Conservation (phyloP, 2,888 invertebrate species). For the Mesochorus sp. region DNA sequence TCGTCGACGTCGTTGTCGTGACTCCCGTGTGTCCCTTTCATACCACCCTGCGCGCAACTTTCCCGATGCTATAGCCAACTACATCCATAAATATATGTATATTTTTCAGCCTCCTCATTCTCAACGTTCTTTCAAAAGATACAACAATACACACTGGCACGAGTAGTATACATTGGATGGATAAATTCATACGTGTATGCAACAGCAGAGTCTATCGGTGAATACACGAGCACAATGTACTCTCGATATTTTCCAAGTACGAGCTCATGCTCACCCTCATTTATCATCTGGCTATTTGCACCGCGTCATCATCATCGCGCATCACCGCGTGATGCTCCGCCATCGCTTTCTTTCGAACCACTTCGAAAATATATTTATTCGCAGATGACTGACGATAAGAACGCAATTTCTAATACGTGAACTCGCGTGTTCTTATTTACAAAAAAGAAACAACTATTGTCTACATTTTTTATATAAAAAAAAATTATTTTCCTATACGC, state of each 20-base stretch:
- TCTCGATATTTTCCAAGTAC: not conserved
- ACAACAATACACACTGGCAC: not conserved
- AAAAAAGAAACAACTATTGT: too few species aligned
- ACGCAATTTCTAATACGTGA: too few species aligned
- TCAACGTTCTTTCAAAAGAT: not conserved
- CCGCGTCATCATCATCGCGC: too few species aligned
- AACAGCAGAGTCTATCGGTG: not conserved
- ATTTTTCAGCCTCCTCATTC: not conserved
- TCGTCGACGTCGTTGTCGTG: constrained; percentile 25
- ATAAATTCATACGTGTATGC: not conserved
- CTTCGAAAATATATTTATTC: too few species aligned
- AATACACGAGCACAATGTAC: not conserved
- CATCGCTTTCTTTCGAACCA: too few species aligned
- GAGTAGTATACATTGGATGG: not conserved
- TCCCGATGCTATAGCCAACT: constrained; percentile 3
- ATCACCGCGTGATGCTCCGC: too few species aligned
- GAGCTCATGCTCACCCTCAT: not conserved
- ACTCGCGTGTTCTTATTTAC: too few species aligned
- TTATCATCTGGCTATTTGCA: not conserved
- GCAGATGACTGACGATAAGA: too few species aligned
- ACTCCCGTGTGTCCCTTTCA: constrained; percentile 3
- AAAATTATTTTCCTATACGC: too few species aligned
- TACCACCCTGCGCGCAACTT: constrained; percentile 14
- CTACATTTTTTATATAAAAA: too few species aligned
- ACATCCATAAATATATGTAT: not conserved